These are phyloP conservation scores for Xiphophorus birchmanni DNA, from an alignment of 2,797 vertebrate species.

Conservation along the genomic window DNA sequence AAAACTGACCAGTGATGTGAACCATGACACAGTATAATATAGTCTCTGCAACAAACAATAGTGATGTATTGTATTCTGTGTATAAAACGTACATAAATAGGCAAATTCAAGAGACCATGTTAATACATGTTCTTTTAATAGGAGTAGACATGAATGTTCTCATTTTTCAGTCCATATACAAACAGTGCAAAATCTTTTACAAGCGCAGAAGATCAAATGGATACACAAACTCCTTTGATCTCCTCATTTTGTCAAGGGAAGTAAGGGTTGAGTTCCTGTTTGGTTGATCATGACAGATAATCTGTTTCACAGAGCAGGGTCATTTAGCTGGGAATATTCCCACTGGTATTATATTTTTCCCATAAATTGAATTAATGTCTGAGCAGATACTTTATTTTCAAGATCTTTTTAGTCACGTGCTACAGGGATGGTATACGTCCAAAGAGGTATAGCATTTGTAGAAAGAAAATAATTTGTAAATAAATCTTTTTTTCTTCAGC, in stretches of 20 bases:
- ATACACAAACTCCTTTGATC: neutral
- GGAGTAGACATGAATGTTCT: constrained; percentile 20
- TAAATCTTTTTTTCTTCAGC: neutral
- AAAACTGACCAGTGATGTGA: neutral
- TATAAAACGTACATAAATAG: neutral
- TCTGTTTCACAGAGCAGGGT: neutral
- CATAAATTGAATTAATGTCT: neutral
- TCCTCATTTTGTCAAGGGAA: constrained; percentile 1
- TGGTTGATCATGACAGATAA: constrained; percentile 14
- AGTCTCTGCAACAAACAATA: neutral
- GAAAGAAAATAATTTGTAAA: neutral
- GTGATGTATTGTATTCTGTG: neutral
- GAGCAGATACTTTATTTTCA: neutral
- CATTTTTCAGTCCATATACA: constrained; percentile 25
- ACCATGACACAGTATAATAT: neutral
- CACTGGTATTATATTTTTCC: neutral
- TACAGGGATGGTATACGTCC: neutral
- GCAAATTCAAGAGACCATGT: neutral
- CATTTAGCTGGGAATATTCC: neutral
- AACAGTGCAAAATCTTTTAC: neutral
- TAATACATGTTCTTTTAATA: neutral
- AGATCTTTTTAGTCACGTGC: neutral
- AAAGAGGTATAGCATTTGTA: neutral
- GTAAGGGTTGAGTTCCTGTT: constrained; percentile 14
- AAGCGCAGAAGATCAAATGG: neutral